phyloP scores from a whole-genome alignment of 2,113 vertebrate genomes.

The Psophia crepitans region DNA sequence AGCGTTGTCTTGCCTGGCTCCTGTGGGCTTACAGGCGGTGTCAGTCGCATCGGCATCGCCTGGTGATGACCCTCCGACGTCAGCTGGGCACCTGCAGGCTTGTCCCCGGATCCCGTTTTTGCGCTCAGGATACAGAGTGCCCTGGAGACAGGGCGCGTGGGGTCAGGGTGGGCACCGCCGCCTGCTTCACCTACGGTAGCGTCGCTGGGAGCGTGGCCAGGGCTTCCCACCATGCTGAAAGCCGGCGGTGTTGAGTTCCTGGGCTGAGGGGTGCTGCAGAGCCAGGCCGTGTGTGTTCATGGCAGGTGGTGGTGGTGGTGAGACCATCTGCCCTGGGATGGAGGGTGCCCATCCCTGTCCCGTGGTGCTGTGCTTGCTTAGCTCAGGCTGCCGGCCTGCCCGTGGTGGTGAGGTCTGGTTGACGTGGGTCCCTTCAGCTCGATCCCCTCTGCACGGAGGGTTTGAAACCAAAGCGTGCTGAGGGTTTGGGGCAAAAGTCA shows the following conservation, averaged over 20 bases:
- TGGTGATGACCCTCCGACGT: too few relatives aligned
- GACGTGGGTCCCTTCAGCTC: rapidly evolving
- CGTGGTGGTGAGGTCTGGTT: rapidly evolving
- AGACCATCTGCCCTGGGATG: not conserved
- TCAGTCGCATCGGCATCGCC: rapidly evolving
- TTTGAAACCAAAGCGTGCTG: not conserved
- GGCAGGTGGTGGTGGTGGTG: not conserved
- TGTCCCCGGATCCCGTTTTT: rapidly evolving
- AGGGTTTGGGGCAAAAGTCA: not conserved
- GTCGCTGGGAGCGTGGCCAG: not conserved
- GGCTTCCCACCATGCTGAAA: not conserved
- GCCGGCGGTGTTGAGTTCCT: not conserved
- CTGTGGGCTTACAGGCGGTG: not conserved
- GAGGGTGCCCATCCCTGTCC: not conserved
- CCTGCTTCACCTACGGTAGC: not conserved
- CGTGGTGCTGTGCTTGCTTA: rapidly evolving
- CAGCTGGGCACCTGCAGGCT: not conserved
- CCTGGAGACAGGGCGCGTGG: not conserved
- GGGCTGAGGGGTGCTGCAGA: not conserved
- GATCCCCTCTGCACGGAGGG: not conserved
- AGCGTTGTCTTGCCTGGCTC: not conserved
- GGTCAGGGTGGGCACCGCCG: not conserved
- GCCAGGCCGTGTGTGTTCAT: too few relatives aligned
- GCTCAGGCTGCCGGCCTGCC: not conserved
- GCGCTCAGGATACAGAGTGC: not conserved